Evolutionary conservation across 2,113 vertebrate genomes (phyloP), one percentile per base, ranked within the genome.

Genomic region (Sturnus vulgaris): DNA sequence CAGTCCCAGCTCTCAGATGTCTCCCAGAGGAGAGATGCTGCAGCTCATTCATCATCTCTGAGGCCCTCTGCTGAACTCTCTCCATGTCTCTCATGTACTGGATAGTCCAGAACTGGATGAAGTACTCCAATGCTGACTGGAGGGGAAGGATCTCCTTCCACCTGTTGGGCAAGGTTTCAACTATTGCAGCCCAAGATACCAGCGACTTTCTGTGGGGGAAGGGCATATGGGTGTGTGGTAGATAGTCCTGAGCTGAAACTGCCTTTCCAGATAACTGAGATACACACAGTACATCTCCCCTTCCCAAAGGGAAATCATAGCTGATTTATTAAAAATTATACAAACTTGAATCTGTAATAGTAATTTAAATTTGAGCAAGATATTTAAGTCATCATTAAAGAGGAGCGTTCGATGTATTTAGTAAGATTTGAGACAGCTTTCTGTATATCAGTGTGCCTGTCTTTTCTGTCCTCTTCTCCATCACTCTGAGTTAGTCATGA

Each of bases 141-240:
- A 72, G 4, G 5, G 44, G 27, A 86, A 72, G 39, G 35, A 86
- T 31, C 27, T 88, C 50, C 15, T 53, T 73, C 37, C 24, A 69
- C 7, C 37, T 91, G 50, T 2, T 69, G 40, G 31, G 37, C 37
- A 86, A 28, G 8, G 8, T 6, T 76, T 55, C 35, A 44, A 22
- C 31, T 77, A 60, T 9, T 28, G 31, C 39, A 76, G 57, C 28
- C 31, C 28, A 52, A 47, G 27, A 63, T 5, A n/a, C 13, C 56
- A 42, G 18, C 31, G 44, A 53, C 40, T 23, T 46, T 31, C 52
- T 79, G 42, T 5, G 4, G 2, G 1, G 5, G 3, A 90, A 91
- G 40, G 10, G 6, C 27, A 56, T 21, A 30, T 1, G 4, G n/a
- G 28, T 1, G 5, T 7, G 9, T 21, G 10, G n/a, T 8, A 79